These are phyloP conservation scores for Lacanobia oleracea DNA, from an alignment of 2,888 invertebrate genomes.

Conservation along the genomic window DNA sequence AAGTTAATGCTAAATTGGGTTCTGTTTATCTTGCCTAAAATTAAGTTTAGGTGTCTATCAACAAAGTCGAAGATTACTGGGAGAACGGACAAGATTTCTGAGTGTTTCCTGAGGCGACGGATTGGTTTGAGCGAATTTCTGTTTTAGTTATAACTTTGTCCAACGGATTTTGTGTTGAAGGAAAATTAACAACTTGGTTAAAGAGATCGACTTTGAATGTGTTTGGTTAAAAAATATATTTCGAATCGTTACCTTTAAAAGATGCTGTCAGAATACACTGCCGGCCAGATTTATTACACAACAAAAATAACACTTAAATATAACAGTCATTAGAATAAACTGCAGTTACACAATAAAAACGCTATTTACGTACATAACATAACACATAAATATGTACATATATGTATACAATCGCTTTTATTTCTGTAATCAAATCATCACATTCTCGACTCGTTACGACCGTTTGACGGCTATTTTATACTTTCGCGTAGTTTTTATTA, in stretches of 20 bases:
- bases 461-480: slow-evolving; percentile 21
- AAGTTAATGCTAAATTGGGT: background rate
- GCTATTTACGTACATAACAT: slow-evolving; percentile 25
- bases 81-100: background rate
- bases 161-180: background rate
- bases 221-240: background rate
- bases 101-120: background rate
- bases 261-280: background rate
- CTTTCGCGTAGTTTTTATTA: slow-evolving; percentile 53
- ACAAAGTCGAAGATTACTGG: slow-evolving; percentile 6
- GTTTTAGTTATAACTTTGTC: background rate
- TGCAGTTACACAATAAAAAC: slow-evolving; percentile 44
- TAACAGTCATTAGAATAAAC: slow-evolving; percentile 19
- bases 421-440: slow-evolving; percentile 48
- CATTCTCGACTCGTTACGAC: slow-evolving; percentile 12
- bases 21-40: background rate
- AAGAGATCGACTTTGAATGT: background rate
- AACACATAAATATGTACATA: slow-evolving; percentile 24
- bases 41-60: background rate
- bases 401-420: slow-evolving; percentile 39
- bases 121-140: background rate
- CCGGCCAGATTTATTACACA: slow-evolving; percentile 17
- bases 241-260: background rate
- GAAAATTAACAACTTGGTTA: background rate
- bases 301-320: slow-evolving; percentile 19